These are phyloP conservation scores for Drosophila aldrichi DNA, from an alignment of 2,888 invertebrate genomes.

Conservation along the genomic window DNA sequence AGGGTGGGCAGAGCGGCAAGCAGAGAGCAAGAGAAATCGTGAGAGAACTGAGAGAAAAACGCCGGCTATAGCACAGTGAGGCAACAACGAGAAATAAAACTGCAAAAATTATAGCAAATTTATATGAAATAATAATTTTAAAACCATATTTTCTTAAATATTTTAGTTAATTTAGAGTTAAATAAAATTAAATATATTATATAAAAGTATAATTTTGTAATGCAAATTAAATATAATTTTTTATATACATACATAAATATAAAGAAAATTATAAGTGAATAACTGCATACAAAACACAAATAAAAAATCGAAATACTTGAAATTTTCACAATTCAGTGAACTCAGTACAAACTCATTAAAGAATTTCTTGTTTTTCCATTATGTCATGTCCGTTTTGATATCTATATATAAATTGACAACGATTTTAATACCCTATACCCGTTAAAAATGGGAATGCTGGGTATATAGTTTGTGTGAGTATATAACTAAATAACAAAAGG, in stretches of 20 bases:
- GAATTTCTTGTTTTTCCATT: neutral
- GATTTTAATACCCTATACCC: neutral
- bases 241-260: neutral
- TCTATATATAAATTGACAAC: neutral
- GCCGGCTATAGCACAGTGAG: constrained; percentile 53
- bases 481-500: neutral
- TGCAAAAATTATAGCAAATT: neutral
- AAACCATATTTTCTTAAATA: no score
- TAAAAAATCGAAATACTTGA: no score
- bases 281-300: no score
- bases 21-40: neutral
- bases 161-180: no score
- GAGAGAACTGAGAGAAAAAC: constrained; percentile 24
- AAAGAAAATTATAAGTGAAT: neutral
- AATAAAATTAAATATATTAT: neutral
- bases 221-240: neutral
- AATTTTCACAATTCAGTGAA: neutral
- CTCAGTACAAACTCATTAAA: neutral
- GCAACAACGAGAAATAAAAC: neutral
- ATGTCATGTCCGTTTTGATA: neutral
- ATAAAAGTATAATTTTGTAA: neutral
- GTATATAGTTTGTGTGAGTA: neutral
- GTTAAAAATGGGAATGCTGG: neutral
- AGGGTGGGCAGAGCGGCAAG: constrained; percentile 1
- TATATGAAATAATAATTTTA: neutral